These are phyloP conservation scores for Calliopsis andreniformis DNA, from an alignment of 1,140 invertebrate species.

Conservation along the genomic window DNA sequence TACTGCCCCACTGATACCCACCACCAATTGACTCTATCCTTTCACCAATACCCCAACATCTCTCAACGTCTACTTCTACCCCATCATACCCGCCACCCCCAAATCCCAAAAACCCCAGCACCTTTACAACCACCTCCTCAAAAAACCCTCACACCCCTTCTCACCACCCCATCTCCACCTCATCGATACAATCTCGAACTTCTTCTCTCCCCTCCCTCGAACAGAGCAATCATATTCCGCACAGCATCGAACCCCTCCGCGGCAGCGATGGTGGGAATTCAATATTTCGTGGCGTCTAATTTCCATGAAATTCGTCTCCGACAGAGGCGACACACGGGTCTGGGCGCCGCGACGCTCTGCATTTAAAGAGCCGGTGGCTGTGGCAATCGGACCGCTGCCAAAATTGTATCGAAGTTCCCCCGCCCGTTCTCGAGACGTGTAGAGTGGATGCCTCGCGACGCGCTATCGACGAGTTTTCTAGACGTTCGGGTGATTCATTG, in stretches of 20 bases:
- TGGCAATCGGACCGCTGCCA: conserved; percentile 52
- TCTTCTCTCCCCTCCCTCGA: no score
- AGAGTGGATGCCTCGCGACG: conserved; percentile 43
- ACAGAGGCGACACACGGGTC: background rate
- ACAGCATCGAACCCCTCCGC: background rate
- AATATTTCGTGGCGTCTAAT: conserved; percentile 9
- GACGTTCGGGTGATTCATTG: conserved; percentile 41
- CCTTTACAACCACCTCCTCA: no score
- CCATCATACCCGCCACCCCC: no score
- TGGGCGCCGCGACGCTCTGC: conserved; percentile 24
- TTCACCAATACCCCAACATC: no score
- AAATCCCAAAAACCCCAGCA: no score
- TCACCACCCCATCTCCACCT: no score
- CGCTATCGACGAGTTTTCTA: conserved; percentile 37
- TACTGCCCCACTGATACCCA: no score
- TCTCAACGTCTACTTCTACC: no score
- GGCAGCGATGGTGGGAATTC: no score
- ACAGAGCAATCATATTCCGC: background rate
- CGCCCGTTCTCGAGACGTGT: conserved; percentile 2
- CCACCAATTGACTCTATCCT: no score
- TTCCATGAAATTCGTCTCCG: conserved; percentile 25
- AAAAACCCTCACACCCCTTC: no score
- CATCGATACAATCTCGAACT: no score
- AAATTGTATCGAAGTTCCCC: conserved; percentile 60
- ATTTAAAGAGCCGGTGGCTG: conserved; percentile 53